Evolutionary conservation across 2,888 invertebrate species (phyloP).

Genomic region (Pristionchus maxplancki): DNA sequence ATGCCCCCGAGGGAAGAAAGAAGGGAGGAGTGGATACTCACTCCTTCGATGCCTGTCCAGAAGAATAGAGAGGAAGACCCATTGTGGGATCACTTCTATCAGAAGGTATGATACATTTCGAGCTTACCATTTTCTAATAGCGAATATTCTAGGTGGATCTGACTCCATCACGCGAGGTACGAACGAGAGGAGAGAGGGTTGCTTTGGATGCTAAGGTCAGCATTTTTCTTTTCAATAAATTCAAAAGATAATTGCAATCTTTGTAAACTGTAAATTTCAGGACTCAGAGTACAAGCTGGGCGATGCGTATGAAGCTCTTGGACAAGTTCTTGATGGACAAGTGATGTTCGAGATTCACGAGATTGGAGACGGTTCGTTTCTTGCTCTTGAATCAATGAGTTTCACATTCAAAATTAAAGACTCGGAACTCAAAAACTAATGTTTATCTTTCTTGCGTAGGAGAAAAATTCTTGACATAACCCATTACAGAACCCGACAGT

Average conservation of each 20-base stretch:
- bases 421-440: background rate
- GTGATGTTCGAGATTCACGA: conserved; percentile 66
- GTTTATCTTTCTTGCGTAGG: background rate
- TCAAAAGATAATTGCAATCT: background rate
- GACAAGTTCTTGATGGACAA: conserved; percentile 17
- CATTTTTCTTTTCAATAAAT: background rate
- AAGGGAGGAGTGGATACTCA: background rate
- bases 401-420: background rate
- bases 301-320: conserved; percentile 44
- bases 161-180: background rate
- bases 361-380: conserved; percentile 64
- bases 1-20: background rate
- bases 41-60: background rate
- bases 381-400: conserved; percentile 8
- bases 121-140: too few species aligned
- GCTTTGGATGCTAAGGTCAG: conserved; percentile 36
- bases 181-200: conserved; percentile 40
- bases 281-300: conserved; percentile 36
- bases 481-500: conserved; percentile 41
- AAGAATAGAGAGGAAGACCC: conserved; percentile 47
- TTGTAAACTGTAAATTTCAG: background rate
- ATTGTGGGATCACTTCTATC: conserved; percentile 64
- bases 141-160: conserved; percentile 20
- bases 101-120: conserved; percentile 55
- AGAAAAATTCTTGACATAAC: background rate